A percentile compares a stretch with the other conserved stretches of the same genome.
These are phyloP conservation scores for Cremastinae sp. DNA, from an alignment of 2,888 invertebrate genomes.

Conservation along the genomic window DNA sequence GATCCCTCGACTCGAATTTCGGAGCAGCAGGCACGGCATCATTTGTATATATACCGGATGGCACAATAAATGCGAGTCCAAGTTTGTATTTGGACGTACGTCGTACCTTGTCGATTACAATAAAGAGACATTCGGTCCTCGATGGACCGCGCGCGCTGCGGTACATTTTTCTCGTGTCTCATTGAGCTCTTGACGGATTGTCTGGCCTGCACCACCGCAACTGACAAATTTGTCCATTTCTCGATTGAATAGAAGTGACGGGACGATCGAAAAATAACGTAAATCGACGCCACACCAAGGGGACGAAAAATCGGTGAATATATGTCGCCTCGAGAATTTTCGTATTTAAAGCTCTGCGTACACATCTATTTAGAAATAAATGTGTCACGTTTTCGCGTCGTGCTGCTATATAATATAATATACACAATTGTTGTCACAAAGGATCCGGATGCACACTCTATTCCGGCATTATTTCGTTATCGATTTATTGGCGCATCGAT, in stretches of 20 bases:
- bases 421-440: no score
- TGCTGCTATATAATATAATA: no score
- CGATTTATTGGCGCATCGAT: conserved; percentile 2
- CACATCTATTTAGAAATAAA: no score
- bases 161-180: conserved; percentile 22
- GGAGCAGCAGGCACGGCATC: conserved; percentile 29
- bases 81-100: conserved; percentile 14
- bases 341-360: no score
- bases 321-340: no score
- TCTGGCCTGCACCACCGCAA: conserved; percentile 5
- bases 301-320: no score
- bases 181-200: conserved; percentile 32
- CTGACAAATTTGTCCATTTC: conserved; percentile 37
- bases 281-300: conserved; percentile 24
- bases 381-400: no score
- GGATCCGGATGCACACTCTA: no score
- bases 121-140: conserved; percentile 37
- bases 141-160: conserved; percentile 49
- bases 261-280: conserved; percentile 22
- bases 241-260: background rate
- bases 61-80: conserved; percentile 6
- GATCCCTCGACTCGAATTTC: conserved; percentile 44
- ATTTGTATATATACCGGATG: conserved; percentile 6
- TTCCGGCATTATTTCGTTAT: conserved; percentile 34
- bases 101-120: conserved; percentile 39